A percentile compares a stretch with the other conserved stretches of the same genome.
Evolutionary conservation across 2,888 invertebrate genomes (phyloP).

Genomic region (Hyalella azteca): DNA sequence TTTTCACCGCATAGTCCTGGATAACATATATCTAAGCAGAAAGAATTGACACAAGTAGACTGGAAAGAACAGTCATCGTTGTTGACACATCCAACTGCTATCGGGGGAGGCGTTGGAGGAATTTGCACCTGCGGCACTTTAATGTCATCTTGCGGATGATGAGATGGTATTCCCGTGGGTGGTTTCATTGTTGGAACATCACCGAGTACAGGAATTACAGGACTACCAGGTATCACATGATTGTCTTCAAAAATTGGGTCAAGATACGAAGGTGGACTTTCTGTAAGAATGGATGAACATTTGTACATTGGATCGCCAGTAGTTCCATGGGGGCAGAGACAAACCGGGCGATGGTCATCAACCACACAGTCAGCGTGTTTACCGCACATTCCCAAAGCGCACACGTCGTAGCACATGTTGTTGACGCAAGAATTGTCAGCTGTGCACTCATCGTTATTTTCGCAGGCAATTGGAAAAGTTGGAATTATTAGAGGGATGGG

Average conservation of each 20-base stretch:
- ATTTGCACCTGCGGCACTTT: conserved; percentile 9
- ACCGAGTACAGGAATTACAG: conserved; percentile 34
- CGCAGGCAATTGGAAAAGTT: conserved; percentile 43
- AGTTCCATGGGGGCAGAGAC: conserved; percentile 79
- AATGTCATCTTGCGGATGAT: conserved; percentile 54
- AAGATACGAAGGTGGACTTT: conserved; percentile 42
- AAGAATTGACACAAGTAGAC: conserved; percentile 45
- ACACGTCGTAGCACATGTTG: conserved; percentile 77
- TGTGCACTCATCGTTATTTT: conserved; percentile 71
- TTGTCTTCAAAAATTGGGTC: conserved; percentile 44
- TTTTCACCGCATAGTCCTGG: conserved; percentile 71
- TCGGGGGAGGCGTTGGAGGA: conserved; percentile 39
- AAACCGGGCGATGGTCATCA: conserved; percentile 69
- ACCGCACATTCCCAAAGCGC: conserved; percentile 71
- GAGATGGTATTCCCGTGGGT: conserved; percentile 35
- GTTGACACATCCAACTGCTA: conserved; percentile 59
- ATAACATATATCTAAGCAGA: conserved; percentile 45
- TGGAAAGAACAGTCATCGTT: conserved; percentile 61
- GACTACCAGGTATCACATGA: not conserved
- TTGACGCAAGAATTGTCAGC: conserved; percentile 76
- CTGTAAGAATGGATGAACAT: conserved; percentile 42
- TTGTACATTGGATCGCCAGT: conserved; percentile 75
- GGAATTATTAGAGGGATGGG: conserved; percentile 29
- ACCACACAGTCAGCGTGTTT: conserved; percentile 79
- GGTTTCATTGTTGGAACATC: conserved; percentile 34